Conservation (phyloP, 2,888 invertebrate species). For the Liopterus haemorrhoidalis region DNA sequence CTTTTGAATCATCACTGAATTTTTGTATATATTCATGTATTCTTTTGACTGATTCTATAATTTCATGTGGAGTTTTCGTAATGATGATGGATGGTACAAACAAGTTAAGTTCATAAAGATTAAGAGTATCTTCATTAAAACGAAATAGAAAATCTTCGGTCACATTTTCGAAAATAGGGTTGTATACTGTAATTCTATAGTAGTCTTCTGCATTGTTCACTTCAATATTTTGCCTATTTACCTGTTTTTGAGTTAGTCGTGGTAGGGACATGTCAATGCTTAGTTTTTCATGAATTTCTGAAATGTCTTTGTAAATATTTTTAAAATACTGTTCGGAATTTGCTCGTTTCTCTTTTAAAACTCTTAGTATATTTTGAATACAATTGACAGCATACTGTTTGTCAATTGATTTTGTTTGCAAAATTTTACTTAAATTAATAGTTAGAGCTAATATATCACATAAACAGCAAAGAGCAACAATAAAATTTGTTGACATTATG, state of each 20-base stretch:
- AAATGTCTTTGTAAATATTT: neutral
- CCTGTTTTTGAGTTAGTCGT: no score
- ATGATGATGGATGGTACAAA: no score
- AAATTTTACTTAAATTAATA: slow-evolving; percentile 6
- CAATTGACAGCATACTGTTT: neutral
- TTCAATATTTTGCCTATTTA: no score
- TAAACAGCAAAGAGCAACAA: slow-evolving; percentile 1
- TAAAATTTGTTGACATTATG: neutral
- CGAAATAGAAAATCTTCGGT: slow-evolving; percentile 6
- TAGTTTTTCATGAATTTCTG: neutral
- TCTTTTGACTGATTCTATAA: no score
- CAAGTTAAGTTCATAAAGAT: slow-evolving; percentile 4
- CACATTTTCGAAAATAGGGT: no score
- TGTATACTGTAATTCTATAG: no score
- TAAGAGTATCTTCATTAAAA: slow-evolving; percentile 4
- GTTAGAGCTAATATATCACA: neutral
- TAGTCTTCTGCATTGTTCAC: no score
- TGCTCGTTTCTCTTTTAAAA: neutral
- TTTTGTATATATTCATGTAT: no score
- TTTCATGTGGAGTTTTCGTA: no score
- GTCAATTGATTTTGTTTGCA: slow-evolving; percentile 9
- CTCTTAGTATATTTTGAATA: neutral
- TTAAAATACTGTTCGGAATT: neutral
- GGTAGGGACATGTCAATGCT: neutral
- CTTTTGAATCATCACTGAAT: no score